Evolutionary conservation across 2,113 vertebrate species (phyloP).

Genomic region (Ictalurus furcatus): DNA sequence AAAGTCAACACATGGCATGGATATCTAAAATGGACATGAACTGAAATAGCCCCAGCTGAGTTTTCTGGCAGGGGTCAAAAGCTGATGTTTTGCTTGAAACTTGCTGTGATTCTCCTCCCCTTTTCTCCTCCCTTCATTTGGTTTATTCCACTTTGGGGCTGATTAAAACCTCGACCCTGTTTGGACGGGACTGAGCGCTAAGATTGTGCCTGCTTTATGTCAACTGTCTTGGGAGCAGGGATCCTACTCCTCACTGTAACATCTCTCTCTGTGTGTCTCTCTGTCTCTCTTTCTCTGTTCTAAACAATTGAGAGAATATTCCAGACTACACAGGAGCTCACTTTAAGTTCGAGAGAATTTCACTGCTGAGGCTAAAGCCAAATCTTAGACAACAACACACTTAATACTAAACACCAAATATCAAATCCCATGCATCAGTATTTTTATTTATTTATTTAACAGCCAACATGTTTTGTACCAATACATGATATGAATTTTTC

Average conservation of each 20-base stretch:
- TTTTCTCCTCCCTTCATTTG: neutral
- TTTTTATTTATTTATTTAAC: neutral
- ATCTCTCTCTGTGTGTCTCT: neutral
- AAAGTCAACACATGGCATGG: conserved; percentile 38
- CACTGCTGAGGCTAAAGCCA: no score
- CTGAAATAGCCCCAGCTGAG: conserved; percentile 24
- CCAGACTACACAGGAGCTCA: neutral
- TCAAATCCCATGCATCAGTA: neutral
- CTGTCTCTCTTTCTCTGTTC: neutral
- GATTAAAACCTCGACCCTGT: conserved; percentile 22
- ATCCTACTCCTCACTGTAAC: neutral
- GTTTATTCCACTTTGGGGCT: neutral
- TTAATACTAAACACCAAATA: neutral
- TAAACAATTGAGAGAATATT: neutral
- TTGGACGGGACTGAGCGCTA: conserved; percentile 10
- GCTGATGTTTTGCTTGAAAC: conserved; percentile 29
- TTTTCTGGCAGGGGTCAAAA: conserved; percentile 33
- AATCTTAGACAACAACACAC: neutral
- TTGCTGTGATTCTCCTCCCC: conserved; percentile 6
- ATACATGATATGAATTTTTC: neutral
- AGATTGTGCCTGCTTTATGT: conserved; percentile 26
- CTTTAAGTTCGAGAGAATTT: neutral
- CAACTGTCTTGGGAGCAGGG: conserved; percentile 4
- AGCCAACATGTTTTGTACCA: neutral
- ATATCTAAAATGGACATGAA: conserved; percentile 26